Evolutionary conservation across 2,113 vertebrate genomes (phyloP).

Genomic region (Trematocara unimaculatum): DNA sequence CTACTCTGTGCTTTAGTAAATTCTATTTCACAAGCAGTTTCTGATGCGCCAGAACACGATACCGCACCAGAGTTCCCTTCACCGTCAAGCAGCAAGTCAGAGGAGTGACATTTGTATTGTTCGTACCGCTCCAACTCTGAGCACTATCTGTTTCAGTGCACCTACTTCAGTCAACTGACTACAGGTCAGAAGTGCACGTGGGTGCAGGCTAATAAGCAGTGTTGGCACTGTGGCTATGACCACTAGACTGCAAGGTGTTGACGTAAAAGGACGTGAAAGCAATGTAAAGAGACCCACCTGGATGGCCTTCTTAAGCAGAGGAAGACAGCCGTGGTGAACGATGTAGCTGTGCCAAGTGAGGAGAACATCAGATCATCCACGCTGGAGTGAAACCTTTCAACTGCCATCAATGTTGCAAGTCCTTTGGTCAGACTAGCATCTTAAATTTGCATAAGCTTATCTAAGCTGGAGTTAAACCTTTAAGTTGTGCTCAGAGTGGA

Average conservation of each 20-base stretch:
- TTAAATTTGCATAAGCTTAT: rapidly evolving
- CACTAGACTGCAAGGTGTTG: background rate
- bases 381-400: background rate
- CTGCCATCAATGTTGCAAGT: background rate
- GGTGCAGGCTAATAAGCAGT: background rate
- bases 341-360: background rate
- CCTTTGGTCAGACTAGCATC: background rate
- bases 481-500: rapidly evolving
- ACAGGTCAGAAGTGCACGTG: background rate
- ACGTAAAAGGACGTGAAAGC: rapidly evolving
- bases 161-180: background rate
- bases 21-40: background rate
- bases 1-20: background rate
- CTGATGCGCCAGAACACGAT: rapidly evolving
- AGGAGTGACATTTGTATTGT: background rate
- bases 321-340: background rate
- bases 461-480: rapidly evolving
- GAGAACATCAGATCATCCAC: background rate
- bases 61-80: rapidly evolving
- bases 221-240: rapidly evolving
- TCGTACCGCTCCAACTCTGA: rapidly evolving
- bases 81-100: background rate
- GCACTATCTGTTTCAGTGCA: background rate
- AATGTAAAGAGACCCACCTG: background rate
- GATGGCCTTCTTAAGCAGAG: background rate